Evolutionary conservation across 2,113 vertebrate genomes (phyloP), one percentile per base, ranked within the genome.

Genomic region (Perca fluviatilis): DNA sequence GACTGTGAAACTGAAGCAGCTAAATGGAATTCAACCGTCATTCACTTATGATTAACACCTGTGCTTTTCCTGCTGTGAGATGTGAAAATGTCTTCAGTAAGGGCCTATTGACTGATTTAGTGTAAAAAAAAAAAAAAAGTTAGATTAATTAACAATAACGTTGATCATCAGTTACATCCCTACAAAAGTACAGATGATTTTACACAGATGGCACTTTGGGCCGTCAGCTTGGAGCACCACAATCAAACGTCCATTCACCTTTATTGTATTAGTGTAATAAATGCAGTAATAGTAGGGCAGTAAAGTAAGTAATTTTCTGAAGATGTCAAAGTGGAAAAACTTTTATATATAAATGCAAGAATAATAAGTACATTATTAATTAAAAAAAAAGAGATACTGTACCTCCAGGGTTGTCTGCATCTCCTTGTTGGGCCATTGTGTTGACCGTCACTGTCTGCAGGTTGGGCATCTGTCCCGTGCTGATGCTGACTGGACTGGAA

Each of bases 401-500:
- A 98, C 98, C 97, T 98, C 96, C 96, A 81, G 96, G 95, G 92
- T 95, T 96, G 94, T 96, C 95, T n/a, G 94, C 94, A 88, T 96
- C 96, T 90, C 97, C 97, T 92, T 98, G 96, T 83, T 98, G 98
- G 91, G 95, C 95, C 93, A 97, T 93, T 68, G 98, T 98, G 94
- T 99, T 99, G 86, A 99, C 96, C 8, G 98, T 99, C 91, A 99
- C 98, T 51, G 98, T 99, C 94, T 99, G 98, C 85, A 99, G 95
- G 94, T 98, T 99, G 93, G 98, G 98, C 91, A 99, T 98, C 84
- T 98, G 98, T 88, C 97, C 97, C 75, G 97, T 95, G 92, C 95
- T 95, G 94, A 98, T 95, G 95, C 96, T 96, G 93, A 97, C 96
- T 69, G 96, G 96, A 92, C 88, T 96, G 92, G 96, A 96, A 10